Percentiles rank a stretch among this genome's conserved stretches.
These are phyloP conservation scores for Zaprionus nigranus DNA, from an alignment of 1,140 invertebrate genomes.

Conservation along the genomic window DNA sequence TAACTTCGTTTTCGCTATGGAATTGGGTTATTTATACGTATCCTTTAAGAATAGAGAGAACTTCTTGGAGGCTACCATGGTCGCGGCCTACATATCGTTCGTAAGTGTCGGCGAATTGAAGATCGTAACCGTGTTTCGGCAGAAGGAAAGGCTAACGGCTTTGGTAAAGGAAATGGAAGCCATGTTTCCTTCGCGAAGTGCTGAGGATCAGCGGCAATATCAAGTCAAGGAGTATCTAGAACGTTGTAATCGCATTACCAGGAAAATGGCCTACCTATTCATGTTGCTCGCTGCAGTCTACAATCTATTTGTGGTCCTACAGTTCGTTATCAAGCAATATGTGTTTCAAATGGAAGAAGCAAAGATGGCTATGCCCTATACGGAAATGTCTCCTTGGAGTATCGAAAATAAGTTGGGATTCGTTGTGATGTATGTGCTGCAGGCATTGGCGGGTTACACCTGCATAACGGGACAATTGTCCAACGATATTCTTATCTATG, in stretches of 20 bases:
- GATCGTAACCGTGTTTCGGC: constrained; percentile 49
- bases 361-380: constrained; percentile 49
- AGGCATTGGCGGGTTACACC: constrained; percentile 51
- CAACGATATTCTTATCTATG: constrained; percentile 61
- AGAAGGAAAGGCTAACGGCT: constrained; percentile 26
- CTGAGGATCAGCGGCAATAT: constrained; percentile 32
- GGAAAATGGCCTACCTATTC: constrained; percentile 31
- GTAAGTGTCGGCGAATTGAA: constrained; percentile 54
- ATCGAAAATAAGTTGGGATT: constrained; percentile 35
- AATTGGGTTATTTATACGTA: constrained; percentile 29
- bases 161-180: constrained; percentile 46
- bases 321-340: constrained; percentile 31
- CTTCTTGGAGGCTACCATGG: constrained; percentile 62
- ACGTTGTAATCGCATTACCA: constrained; percentile 26
- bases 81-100: constrained; percentile 61
- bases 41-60: constrained; percentile 34
- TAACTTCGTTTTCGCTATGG: constrained; percentile 27
- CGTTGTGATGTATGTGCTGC: constrained; percentile 41
- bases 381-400: constrained; percentile 51
- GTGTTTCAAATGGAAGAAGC: constrained; percentile 16
- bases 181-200: constrained; percentile 41
- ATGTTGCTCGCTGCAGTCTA: constrained; percentile 48
- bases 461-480: constrained; percentile 59
- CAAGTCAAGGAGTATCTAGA: constrained; percentile 30
- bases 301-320: constrained; percentile 50